Conservation (phyloP, 1,140 invertebrate species). For the Ostrea denselamellosa region DNA sequence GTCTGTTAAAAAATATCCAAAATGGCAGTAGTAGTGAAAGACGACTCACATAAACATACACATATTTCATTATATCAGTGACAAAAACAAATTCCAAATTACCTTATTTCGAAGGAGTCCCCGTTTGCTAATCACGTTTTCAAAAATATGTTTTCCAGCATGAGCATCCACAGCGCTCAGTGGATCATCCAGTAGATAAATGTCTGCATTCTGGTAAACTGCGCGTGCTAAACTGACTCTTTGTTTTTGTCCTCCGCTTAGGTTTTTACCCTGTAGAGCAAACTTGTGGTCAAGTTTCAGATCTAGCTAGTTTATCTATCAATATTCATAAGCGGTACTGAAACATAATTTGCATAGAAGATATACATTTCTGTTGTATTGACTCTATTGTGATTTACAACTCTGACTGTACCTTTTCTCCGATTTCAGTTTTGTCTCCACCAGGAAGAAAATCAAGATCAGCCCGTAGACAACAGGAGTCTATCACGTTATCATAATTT, state of each 20-base stretch:
- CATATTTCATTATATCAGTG: not conserved
- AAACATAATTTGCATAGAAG: too few species aligned
- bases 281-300: not conserved
- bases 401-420: slow-evolving; percentile 60
- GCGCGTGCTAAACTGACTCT: slow-evolving; percentile 4
- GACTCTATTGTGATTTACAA: too few species aligned
- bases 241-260: slow-evolving; percentile 75
- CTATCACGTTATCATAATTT: slow-evolving; percentile 80
- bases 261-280: slow-evolving; percentile 56
- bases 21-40: not conserved
- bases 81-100: not conserved
- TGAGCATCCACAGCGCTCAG: slow-evolving; percentile 87
- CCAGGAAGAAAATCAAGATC: slow-evolving; percentile 85
- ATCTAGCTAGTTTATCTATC: too few species aligned
- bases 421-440: slow-evolving; percentile 84
- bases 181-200: slow-evolving; percentile 77
- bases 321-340: too few species aligned
- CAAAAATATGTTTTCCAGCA: slow-evolving; percentile 73
- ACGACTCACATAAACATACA: not conserved
- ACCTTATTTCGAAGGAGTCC: slow-evolving; percentile 81
- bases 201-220: slow-evolving; percentile 19
- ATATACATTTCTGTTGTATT: too few species aligned
- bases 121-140: slow-evolving; percentile 74
- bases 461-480: slow-evolving; percentile 83
- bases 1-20: slow-evolving; percentile 56